Base-by-base conservation (phyloP, 2,888 invertebrate genomes). In the Platypus cylindrus region DNA sequence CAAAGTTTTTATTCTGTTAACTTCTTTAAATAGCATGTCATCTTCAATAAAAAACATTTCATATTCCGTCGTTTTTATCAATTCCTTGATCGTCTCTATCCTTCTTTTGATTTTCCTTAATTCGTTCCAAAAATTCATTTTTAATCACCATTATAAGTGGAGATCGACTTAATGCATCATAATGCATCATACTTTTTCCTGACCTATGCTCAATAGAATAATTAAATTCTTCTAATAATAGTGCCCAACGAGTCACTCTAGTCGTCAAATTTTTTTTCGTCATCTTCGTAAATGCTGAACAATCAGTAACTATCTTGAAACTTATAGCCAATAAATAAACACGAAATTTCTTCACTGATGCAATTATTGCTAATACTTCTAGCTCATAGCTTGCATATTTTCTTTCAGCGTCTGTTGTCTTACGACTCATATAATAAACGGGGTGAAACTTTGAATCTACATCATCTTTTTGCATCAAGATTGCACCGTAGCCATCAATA, bases 371-470 rank as follows among this genome's bases (percentile, higher is more conserved):
- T 13, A 29, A 16, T 4, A 20, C 20, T 30, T 35, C 30, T 22
- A 29, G 24, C 4, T 34, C 28, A 17, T 29, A 34, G 3, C 20
- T 20, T 9, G 17, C 17, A 17, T 29, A 33, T 18, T 13, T 12
- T 37, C 40, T 18, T 12, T 34, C 60, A 2, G 46, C 42, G 2
- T 36, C 39, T 0, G 49, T 48, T 1, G 57, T 50, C 26, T 52
- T 52, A 5, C 53, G 45, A 26, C 55, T 56, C 20, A 45, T 9
- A 32, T 16, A 7, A 15, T 26, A 16, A 7, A 34, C 30, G 11
- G 35, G 35, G n/a, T n/a, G n/a, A n/a, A n/a, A n/a, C 23, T 30
- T 35, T 13, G 25, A 22, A 3, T 8, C 5, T 12, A 3, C 13
- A 11, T 2, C 12, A 24, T 32, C 37, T 32, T 31, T 28, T 36